These are phyloP conservation scores for Australoheros facetus DNA, from an alignment of 2,797 vertebrate species.

Conservation along the genomic window DNA sequence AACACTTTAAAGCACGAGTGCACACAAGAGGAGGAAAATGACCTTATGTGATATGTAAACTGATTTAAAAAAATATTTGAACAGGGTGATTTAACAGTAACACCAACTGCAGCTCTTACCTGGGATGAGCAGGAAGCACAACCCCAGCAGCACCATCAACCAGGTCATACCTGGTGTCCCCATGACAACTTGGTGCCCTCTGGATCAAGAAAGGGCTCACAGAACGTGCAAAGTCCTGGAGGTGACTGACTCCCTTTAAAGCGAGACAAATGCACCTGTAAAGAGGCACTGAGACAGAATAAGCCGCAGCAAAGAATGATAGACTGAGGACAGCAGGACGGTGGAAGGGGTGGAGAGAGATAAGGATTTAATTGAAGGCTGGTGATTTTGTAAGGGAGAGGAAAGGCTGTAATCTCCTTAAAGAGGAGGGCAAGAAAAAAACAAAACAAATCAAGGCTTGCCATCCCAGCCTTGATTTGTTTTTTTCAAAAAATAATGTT, in stretches of 20 bases:
- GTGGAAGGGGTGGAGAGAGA: slow-evolving; percentile 51
- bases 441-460: not conserved
- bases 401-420: slow-evolving; percentile 58
- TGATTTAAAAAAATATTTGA: not conserved
- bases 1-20: not conserved
- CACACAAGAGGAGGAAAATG: not conserved
- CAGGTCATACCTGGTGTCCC: not conserved
- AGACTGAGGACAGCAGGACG: slow-evolving; percentile 1
- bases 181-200: slow-evolving; percentile 35
- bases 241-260: not conserved
- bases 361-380: slow-evolving; percentile 65
- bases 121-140: slow-evolving; percentile 33
- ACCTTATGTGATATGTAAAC: not conserved
- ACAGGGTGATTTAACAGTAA: not conserved
- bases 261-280: not conserved
- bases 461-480: too few relatives aligned
- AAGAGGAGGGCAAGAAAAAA: slow-evolving; percentile 9
- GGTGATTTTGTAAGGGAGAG: slow-evolving; percentile 64
- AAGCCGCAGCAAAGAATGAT: slow-evolving; percentile 8
- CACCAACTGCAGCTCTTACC: slow-evolving; percentile 44
- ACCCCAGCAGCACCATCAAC: not conserved
- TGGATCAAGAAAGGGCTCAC: not conserved
- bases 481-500: too few relatives aligned
- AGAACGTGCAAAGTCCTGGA: not conserved
- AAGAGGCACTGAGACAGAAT: not conserved